Evolutionary conservation across 1,140 invertebrate genomes (phyloP), one percentile per base, ranked within the genome.

Genomic region (Notospermus geniculatus): DNA sequence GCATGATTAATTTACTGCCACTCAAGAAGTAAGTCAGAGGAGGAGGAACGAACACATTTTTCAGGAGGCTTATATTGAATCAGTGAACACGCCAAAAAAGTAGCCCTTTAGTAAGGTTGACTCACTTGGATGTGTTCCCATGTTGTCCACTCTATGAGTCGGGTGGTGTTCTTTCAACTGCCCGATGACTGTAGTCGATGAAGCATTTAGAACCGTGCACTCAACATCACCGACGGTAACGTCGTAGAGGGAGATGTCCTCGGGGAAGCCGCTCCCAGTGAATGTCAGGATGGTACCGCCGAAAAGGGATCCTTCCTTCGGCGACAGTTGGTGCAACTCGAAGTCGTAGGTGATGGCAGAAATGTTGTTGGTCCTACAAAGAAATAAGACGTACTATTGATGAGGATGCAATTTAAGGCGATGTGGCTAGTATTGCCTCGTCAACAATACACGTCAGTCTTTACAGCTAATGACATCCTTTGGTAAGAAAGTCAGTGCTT

Each of bases 301-400:
- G 46, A 23, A 50, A 9, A 50, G 46, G 19, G 46, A 50, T 5
- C 46, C 46, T 19, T 23, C n/a, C n/a, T 23, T 19, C 46, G 46
- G 46, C 19, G 19, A 23, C 5, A 50, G 5, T n/a, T 19, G 19
- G 46, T 50, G 19, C n/a, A 50, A 9, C 25, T 50, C 19, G n/a
- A 50, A 50, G 46, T 23, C 25, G 25, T 50, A 50, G 19, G 25
- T 27, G n/a, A 50, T 50, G 19, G 4, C 46, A 27, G 46, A n/a
- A n/a, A 50, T 50, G 46, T n/a, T 50, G 46, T 50, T 50, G n/a
- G 46, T 50, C 4, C 46, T 50, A n/a, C 9, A n/a, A 23, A n/a
- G 4, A 50, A 5, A 50, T 7, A n/a, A 27, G n/a, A 36, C 32
- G 15, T 36, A 36, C 32, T 4, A n/a, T n/a, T n/a, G n/a, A n/a